Evolutionary conservation across 2,888 invertebrate genomes (phyloP), one percentile per base, ranked within the genome.

Genomic region (Ochlodes sylvanus): DNA sequence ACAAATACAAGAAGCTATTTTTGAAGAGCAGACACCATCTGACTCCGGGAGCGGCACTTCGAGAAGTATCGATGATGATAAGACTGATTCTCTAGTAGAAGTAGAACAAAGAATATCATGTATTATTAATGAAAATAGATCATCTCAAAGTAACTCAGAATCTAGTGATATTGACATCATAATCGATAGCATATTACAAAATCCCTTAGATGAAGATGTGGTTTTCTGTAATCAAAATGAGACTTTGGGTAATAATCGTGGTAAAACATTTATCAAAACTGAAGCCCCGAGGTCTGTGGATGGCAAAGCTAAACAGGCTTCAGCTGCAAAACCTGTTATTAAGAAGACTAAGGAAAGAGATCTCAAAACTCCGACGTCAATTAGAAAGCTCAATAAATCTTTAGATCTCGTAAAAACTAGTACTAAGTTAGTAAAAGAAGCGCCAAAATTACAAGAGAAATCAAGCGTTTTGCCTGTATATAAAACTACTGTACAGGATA

Each of bases 41-140:
- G 93, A 92, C 71, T 90, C 91, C 0, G 89, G 91, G 0, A 92
- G 91, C 63, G 88, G 88, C 3, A 91, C 90, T 0, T 88, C 91
- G 2, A 81, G 84, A 68, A 90, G 90, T 74, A 82, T 88, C 66
- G 85, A 81, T 56, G 90, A 85, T 67, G 91, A 91, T 70, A 87
- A 81, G 75, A 86, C 87, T 70, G 89, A 88, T 76, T 86, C 87
- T 27, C 85, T 92, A 14, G 81, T 86, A 73, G 91, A 93, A 70
- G 86, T 93, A 61, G 93, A 93, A 82, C 85, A 93, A 82, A 86
- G 93, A 81, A 93, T 93, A 81, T 91, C 91, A 9, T 89, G 85
- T 76, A 92, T 93, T 62, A 90, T 93, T 71, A 93, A 92, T 70
- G 91, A 92, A 79, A 92, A 86, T 65, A 83, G 93, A 79, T 92